These are phyloP conservation scores for Rhipidura dahli DNA, from an alignment of 2,113 vertebrate species.

Conservation along the genomic window DNA sequence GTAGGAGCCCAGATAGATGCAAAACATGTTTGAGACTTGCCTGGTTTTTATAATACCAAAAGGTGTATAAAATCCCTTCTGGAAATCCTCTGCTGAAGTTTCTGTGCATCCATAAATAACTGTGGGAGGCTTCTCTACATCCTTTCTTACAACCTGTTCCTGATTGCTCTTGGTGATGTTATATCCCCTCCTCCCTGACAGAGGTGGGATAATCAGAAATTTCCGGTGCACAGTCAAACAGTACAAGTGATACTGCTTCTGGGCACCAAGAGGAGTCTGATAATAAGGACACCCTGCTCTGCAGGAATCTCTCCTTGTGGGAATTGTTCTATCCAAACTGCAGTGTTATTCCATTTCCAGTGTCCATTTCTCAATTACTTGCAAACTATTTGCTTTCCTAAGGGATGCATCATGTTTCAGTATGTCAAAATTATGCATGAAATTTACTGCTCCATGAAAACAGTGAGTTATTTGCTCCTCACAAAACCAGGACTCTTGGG, in stretches of 20 bases:
- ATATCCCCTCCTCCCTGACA: not conserved
- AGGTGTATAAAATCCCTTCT: not conserved
- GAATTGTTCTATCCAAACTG: not conserved
- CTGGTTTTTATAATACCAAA: not conserved
- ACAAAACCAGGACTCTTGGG: not conserved
- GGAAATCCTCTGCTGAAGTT: not conserved
- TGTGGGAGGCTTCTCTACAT: not conserved
- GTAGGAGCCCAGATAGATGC: not conserved
- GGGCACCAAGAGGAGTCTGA: not conserved
- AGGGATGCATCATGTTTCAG: not conserved
- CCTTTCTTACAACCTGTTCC: not conserved
- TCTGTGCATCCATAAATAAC: not conserved
- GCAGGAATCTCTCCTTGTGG: not conserved
- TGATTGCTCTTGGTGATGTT: not conserved
- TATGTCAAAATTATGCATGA: conserved; percentile 3
- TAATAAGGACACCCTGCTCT: not conserved
- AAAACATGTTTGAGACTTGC: not conserved
- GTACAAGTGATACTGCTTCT: not conserved
- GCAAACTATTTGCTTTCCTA: not conserved
- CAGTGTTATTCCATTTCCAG: not conserved
- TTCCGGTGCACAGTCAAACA: not conserved
- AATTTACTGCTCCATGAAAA: conserved; percentile 15
- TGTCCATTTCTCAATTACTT: conserved; percentile 14
- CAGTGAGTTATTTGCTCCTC: not conserved
- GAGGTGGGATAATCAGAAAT: not conserved